Evolutionary conservation across 2,797 vertebrate species (phyloP).

Genomic region (Peromyscus aztecus): DNA sequence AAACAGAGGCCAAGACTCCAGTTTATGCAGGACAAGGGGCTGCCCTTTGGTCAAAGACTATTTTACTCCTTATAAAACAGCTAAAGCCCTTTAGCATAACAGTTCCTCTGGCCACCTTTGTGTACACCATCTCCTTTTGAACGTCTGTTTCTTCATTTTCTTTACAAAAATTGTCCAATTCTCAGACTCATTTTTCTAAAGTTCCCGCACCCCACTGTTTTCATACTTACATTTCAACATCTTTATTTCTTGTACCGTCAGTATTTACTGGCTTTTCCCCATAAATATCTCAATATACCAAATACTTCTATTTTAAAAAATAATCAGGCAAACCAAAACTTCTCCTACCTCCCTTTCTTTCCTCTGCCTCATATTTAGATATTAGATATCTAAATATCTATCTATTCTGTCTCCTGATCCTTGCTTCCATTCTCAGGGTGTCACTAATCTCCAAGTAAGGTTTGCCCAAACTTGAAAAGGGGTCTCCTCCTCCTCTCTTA

Average conservation of each 20-base stretch:
- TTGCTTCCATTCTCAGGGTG: background rate
- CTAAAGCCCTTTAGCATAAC: slow-evolving; percentile 25
- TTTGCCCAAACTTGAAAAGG: background rate
- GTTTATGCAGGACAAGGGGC: background rate
- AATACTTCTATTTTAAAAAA: slow-evolving; percentile 4
- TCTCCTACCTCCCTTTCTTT: background rate
- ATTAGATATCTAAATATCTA: background rate
- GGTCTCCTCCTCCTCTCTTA: background rate
- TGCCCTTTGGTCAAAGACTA: slow-evolving; percentile 33
- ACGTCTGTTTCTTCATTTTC: background rate
- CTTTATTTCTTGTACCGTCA: background rate
- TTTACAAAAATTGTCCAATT: background rate
- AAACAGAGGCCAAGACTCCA: slow-evolving; percentile 4
- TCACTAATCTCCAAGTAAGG: background rate
- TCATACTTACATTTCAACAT: background rate
- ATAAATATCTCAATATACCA: slow-evolving; percentile 1
- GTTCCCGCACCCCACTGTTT: background rate
- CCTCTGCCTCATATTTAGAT: background rate
- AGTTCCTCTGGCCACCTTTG: background rate
- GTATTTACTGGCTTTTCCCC: background rate
- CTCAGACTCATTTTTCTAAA: background rate
- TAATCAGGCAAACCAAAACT: background rate
- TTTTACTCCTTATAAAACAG: slow-evolving; percentile 44
- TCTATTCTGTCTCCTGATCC: background rate
- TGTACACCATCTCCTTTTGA: background rate